These are phyloP conservation scores for Baccha elongata DNA, from an alignment of 2,888 invertebrate genomes.

Conservation along the genomic window DNA sequence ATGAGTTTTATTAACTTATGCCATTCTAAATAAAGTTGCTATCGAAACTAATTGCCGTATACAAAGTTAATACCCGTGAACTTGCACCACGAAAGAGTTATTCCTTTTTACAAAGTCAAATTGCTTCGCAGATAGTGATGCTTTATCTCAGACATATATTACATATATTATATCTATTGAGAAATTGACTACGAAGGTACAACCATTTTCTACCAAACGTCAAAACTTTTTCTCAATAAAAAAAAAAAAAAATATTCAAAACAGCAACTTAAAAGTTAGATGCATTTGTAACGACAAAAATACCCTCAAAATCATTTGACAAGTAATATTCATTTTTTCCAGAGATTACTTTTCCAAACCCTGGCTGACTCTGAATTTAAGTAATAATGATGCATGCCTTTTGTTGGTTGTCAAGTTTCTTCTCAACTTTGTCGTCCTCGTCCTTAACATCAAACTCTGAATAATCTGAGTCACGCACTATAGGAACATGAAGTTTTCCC, in stretches of 20 bases:
- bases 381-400: conserved; percentile 43
- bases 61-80: neutral
- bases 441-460: conserved; percentile 50
- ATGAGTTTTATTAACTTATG: neutral
- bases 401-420: conserved; percentile 46
- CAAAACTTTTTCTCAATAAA: conserved; percentile 6
- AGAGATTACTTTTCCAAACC: conserved; percentile 7
- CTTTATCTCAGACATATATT: too few species aligned
- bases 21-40: neutral
- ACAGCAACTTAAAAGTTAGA: conserved; percentile 34
- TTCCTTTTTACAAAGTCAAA: conserved; percentile 7
- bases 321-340: conserved; percentile 23
- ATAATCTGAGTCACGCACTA: conserved; percentile 49
- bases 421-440: conserved; percentile 55
- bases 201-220: conserved; percentile 3
- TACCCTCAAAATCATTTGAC: conserved; percentile 40
- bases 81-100: neutral
- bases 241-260: neutral
- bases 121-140: neutral
- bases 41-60: neutral
- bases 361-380: conserved; percentile 7
- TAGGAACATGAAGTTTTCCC: conserved; percentile 53
- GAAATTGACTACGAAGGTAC: neutral
- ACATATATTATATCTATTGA: too few species aligned
- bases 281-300: conserved; percentile 46